These are phyloP conservation scores for Gryllus longicercus DNA, from an alignment of 2,888 invertebrate species.

Conservation along the genomic window DNA sequence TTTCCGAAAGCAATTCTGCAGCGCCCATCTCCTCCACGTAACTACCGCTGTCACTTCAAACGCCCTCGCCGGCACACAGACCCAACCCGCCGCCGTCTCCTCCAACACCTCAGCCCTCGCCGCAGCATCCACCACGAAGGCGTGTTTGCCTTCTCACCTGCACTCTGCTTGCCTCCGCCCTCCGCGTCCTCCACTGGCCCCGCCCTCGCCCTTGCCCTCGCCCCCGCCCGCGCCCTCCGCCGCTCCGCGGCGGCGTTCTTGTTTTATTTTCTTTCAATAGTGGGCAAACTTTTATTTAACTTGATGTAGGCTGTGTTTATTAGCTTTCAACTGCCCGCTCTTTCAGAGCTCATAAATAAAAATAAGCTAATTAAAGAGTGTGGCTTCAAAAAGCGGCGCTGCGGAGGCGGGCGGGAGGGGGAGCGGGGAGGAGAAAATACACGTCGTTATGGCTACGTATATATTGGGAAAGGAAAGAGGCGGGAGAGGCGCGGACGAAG, in stretches of 20 bases:
- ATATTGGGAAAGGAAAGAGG: neutral
- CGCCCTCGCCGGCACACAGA: too few species aligned
- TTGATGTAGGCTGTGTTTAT: slow-evolving; percentile 30
- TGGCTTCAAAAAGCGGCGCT: neutral
- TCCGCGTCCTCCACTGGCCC: neutral
- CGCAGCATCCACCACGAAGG: too few species aligned
- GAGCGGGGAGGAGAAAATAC: neutral
- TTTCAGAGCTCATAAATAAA: slow-evolving; percentile 28
- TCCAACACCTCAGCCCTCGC: too few species aligned
- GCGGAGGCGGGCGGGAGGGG: neutral
- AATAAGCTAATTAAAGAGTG: slow-evolving; percentile 29
- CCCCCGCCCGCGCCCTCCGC: neutral
- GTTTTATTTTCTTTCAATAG: slow-evolving; percentile 20
- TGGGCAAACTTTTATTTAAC: slow-evolving; percentile 32
- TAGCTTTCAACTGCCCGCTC: slow-evolving; percentile 30
- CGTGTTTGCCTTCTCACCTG: neutral
- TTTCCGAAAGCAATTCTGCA: too few species aligned
- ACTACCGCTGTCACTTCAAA: too few species aligned
- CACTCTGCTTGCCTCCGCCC: neutral
- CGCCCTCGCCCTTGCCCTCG: neutral
- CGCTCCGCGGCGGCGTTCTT: neutral
- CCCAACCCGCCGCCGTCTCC: too few species aligned
- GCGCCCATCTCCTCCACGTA: too few species aligned
- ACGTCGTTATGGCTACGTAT: neutral
- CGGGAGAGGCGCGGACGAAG: too few species aligned